A percentile compares a stretch with the other conserved stretches of the same genome.
Evolutionary conservation across 2,888 invertebrate species (phyloP).

Genomic region (Drosophila basisetae): DNA sequence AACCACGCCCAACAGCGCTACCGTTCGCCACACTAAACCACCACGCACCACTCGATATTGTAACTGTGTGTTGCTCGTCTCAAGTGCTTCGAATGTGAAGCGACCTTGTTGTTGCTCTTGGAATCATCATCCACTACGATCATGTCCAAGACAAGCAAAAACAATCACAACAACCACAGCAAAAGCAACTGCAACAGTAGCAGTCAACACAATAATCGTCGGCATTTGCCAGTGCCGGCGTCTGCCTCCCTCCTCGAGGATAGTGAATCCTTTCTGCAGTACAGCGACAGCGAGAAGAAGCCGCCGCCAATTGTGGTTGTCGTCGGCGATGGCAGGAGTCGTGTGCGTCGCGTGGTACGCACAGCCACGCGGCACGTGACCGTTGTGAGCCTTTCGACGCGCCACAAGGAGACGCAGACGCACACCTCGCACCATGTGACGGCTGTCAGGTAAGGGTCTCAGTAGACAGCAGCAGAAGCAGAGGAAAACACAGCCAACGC

Average conservation of each 20-base stretch:
- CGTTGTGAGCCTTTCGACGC: conserved; percentile 85
- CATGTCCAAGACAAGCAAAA: conserved; percentile 80
- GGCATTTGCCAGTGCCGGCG: conserved; percentile 59
- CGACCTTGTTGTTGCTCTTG: conserved; percentile 5
- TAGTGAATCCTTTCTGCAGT: conserved; percentile 84
- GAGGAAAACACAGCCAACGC: conserved; percentile 8
- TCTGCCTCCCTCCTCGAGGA: conserved; percentile 45
- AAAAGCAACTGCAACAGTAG: conserved; percentile 27
- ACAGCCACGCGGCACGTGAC: conserved; percentile 85
- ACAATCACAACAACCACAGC: background rate
- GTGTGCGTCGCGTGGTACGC: conserved; percentile 85
- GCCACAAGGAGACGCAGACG: conserved; percentile 85
- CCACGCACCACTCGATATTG: conserved; percentile 5
- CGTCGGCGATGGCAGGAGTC: conserved; percentile 85
- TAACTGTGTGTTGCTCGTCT: conserved; percentile 24
- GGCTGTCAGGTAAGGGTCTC: conserved; percentile 85
- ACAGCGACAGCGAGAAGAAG: conserved; percentile 82
- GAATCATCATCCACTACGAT: conserved; percentile 37
- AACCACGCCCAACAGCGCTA: conserved; percentile 26
- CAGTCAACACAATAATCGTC: conserved; percentile 51
- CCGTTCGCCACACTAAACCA: background rate
- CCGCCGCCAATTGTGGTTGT: conserved; percentile 85
- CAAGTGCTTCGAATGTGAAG: conserved; percentile 41
- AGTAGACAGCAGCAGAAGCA: background rate
- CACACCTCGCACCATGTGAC: conserved; percentile 86